Percentiles rank a stretch among this genome's conserved stretches.
Evolutionary conservation across 92 coral and sea anemone genomes (phyloP).

Genomic region (Palythoa grandis): DNA sequence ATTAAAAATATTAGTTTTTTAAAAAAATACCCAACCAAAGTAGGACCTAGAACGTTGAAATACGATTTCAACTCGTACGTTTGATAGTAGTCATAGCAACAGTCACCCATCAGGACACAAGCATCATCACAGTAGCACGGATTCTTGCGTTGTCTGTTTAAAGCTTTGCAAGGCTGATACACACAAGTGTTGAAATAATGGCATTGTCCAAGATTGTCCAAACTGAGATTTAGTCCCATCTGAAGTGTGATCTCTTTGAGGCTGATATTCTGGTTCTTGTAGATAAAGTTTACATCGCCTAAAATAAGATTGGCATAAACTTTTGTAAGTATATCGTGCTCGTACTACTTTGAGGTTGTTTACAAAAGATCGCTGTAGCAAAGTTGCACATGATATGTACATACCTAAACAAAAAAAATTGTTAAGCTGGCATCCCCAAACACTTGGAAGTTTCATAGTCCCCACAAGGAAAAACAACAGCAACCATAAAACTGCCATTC

Average conservation of each 20-base stretch:
- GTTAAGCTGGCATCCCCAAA: conserved; percentile 9
- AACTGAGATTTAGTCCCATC: neutral
- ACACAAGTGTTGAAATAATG: neutral
- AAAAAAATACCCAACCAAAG: too few relatives aligned
- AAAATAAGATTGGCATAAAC: too few relatives aligned
- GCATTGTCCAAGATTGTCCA: neutral
- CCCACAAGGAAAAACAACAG: neutral
- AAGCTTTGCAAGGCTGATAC: neutral
- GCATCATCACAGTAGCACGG: conserved; percentile 30
- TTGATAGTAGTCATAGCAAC: conserved; percentile 32
- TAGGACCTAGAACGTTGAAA: too few relatives aligned
- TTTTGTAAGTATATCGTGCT: neutral
- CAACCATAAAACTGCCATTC: neutral
- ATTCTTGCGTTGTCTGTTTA: neutral
- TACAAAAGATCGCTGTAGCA: too few relatives aligned
- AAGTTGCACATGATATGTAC: neutral
- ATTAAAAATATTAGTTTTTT: too few relatives aligned
- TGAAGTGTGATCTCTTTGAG: conserved; percentile 1
- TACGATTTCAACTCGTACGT: neutral
- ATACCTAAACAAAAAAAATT: conserved; percentile 16
- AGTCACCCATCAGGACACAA: conserved; percentile 19
- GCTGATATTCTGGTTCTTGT: neutral
- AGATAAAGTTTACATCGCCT: conserved; percentile 8
- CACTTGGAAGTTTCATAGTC: neutral
- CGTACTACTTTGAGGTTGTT: neutral